Conservation (phyloP, 2,113 vertebrate genomes). For the Centropus unirufus region DNA sequence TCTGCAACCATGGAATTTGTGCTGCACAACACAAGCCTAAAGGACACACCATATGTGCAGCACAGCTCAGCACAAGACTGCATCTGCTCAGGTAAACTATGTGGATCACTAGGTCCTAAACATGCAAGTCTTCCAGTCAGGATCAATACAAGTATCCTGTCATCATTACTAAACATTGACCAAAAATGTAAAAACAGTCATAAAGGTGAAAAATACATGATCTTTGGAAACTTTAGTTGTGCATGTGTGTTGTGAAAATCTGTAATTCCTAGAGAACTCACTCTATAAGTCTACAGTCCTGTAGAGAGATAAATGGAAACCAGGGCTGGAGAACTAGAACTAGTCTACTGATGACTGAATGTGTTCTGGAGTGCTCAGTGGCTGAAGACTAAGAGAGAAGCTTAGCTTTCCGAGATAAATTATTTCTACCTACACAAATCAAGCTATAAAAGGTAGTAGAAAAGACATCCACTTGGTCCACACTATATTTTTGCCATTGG, state of each 20-base stretch:
- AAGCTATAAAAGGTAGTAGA: neutral
- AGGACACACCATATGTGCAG: rapidly evolving
- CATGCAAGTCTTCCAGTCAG: neutral
- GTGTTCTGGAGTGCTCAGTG: neutral
- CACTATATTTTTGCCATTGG: neutral
- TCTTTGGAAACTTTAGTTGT: neutral
- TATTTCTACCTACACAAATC: neutral
- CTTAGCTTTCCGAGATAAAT: neutral
- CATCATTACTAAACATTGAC: neutral
- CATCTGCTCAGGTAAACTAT: rapidly evolving
- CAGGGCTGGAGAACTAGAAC: neutral
- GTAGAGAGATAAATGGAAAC: neutral
- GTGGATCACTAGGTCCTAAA: neutral
- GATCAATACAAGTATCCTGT: neutral
- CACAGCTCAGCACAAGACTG: neutral
- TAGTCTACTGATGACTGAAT: neutral
- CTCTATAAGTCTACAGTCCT: neutral
- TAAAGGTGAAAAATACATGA: neutral
- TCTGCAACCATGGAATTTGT: neutral
- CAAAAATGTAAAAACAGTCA: neutral
- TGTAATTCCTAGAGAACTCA: neutral
- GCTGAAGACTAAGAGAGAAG: neutral
- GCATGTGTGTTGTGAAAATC: rapidly evolving
- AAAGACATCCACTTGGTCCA: neutral
- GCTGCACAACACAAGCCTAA: too few relatives aligned